Evolutionary conservation across 2,113 vertebrate genomes (phyloP), one percentile per base, ranked within the genome.

Genomic region (Tinamus guttatus): DNA sequence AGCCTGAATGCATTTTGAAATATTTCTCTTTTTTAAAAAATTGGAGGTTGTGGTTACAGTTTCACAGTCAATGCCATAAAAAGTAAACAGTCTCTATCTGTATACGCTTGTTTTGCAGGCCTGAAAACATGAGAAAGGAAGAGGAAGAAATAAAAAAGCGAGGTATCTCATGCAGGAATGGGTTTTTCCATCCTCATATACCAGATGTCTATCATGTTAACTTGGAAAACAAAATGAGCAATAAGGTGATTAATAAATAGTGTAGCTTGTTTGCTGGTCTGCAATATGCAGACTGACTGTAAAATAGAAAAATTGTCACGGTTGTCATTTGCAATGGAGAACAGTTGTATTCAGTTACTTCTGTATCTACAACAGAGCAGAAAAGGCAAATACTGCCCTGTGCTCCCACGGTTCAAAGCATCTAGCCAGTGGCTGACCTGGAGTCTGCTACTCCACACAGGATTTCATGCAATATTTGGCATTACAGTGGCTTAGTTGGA

Each of bases 241-340:
- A 79, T 41, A 54, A 64, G 25, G 9, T 83, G 81, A 94, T 94
- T 68, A 82, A 79, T 56, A 93, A 88, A 87, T 47, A 63, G 45
- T 83, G 38, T 38, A 88, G 78, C 10, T 22, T 58, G 34, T 54
- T 92, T 80, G 2, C 25, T 80, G 12, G 8, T 86, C 89, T 85
- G 81, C 52, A 52, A 27, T 49, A 54, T 51, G 8, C 41, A 78
- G 21, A 40, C 6, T 49, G 75, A 54, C 18, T 78, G 7, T 73
- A 93, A 70, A 67, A 15, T 65, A 60, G 93, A 9, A 20, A 70
- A 75, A 81, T 94, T 12, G 7, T 21, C 27, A 41, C 15, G 13
- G 34, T 59, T 91, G 20, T 27, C 64, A 8, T 30, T 88, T 82
- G 43, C 25, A 47, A 6, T 54, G 8, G 24, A 70, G 11, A 25